Evolutionary conservation across 2,888 invertebrate species (phyloP).

Genomic region (Cerceris ruficornis): DNA sequence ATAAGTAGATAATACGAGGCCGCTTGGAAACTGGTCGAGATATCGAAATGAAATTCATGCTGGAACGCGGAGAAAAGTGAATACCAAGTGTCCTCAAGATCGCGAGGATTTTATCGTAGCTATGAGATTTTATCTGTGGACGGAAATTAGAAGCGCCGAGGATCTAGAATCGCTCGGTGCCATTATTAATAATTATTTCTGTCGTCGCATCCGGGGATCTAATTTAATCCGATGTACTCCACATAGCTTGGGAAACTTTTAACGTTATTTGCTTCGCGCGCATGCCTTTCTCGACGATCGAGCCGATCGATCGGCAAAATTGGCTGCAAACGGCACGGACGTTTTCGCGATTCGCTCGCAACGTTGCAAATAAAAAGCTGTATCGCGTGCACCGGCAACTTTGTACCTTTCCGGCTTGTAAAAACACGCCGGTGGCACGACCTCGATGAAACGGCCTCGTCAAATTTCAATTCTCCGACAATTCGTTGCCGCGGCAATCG

Average conservation of each 20-base stretch:
- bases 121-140: conserved; percentile 1
- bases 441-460: conserved; percentile 4
- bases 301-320: conserved; percentile 38
- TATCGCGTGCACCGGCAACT: neutral
- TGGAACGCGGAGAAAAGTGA: too few species aligned
- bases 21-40: neutral
- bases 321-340: conserved; percentile 10
- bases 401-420: neutral
- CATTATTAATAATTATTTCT: conserved; percentile 50
- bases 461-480: conserved; percentile 31
- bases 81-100: neutral
- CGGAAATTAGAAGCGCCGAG: conserved; percentile 21
- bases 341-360: conserved; percentile 24
- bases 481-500: neutral
- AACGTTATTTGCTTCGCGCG: neutral
- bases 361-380: conserved; percentile 4
- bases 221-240: conserved; percentile 34
- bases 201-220: conserved; percentile 21
- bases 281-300: conserved; percentile 36
- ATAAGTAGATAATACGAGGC: neutral
- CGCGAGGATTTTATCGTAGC: neutral
- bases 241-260: conserved; percentile 7
- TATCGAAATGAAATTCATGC: neutral
- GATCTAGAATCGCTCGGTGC: neutral
- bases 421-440: conserved; percentile 3